Percentiles rank a stretch among this genome's conserved stretches.
These are phyloP conservation scores for Tetragnatha montana DNA, from an alignment of 2,888 invertebrate genomes.

Conservation along the genomic window DNA sequence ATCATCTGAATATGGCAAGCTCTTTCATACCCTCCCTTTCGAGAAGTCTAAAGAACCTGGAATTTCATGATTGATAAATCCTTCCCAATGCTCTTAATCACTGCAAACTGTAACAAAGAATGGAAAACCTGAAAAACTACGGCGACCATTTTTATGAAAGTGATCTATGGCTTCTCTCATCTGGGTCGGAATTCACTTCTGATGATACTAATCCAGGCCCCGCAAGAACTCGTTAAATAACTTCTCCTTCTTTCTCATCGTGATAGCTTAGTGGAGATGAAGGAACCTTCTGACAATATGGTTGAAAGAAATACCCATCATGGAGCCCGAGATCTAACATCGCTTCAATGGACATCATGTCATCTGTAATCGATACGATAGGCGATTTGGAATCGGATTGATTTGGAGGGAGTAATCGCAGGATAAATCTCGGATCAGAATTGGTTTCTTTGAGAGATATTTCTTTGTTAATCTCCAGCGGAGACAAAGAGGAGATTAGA, in stretches of 20 bases:
- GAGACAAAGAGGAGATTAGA: neutral
- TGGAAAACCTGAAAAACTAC: neutral
- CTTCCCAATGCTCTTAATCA: neutral
- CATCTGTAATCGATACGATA: slow-evolving; percentile 32
- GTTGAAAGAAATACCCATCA: slow-evolving; percentile 21
- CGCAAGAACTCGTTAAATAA: neutral
- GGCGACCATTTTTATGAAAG: neutral
- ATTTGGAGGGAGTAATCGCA: slow-evolving; percentile 22
- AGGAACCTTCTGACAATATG: slow-evolving; percentile 26
- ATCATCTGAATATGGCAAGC: neutral
- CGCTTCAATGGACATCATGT: slow-evolving; percentile 24
- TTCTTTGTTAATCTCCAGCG: slow-evolving; percentile 3
- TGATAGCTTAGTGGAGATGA: neutral
- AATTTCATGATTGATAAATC: neutral
- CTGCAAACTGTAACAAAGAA: neutral
- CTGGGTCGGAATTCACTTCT: neutral
- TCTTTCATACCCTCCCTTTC: neutral
- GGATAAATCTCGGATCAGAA: neutral
- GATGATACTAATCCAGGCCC: neutral
- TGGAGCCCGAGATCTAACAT: slow-evolving; percentile 21
- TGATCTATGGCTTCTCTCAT: neutral
- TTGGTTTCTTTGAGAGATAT: neutral
- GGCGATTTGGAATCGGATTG: slow-evolving; percentile 37
- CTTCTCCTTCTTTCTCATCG: neutral
- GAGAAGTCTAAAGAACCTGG: neutral